A percentile compares a stretch with the other conserved stretches of the same genome.
Conservation (phyloP, 2,888 invertebrate species). For the Malacosoma neustria region DNA sequence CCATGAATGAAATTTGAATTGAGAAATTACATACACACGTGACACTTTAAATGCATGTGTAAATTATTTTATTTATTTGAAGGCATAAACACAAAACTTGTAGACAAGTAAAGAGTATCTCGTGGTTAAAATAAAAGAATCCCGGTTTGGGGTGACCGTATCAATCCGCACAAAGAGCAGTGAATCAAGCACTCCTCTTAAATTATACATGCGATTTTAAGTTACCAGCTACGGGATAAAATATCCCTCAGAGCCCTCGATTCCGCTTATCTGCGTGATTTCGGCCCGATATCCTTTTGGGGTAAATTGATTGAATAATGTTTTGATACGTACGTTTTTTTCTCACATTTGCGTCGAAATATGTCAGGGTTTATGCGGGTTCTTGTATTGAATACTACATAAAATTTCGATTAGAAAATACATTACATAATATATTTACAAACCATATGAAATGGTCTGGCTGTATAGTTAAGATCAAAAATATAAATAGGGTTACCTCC, state of each 20-base stretch:
- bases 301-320: constrained; percentile 51
- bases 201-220: constrained; percentile 59
- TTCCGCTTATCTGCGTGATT: constrained; percentile 47
- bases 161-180: constrained; percentile 1
- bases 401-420: no score
- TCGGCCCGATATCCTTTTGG: constrained; percentile 35
- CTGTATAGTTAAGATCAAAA: not conserved
- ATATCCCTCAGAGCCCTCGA: constrained; percentile 23
- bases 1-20: no score
- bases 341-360: constrained; percentile 4
- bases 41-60: no score
- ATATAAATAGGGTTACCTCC: no score
- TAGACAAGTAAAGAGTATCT: no score
- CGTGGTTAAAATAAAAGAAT: not conserved
- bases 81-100: no score
- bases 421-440: no score
- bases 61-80: no score
- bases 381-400: no score
- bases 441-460: no score
- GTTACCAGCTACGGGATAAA: constrained; percentile 35
- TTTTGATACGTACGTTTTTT: constrained; percentile 33
- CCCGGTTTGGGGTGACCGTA: not conserved
- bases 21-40: no score
- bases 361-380: not conserved
- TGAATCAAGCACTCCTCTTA: constrained; percentile 35